Base-by-base conservation (phyloP, 2,113 vertebrate genomes). In the Corythaeola cristata region DNA sequence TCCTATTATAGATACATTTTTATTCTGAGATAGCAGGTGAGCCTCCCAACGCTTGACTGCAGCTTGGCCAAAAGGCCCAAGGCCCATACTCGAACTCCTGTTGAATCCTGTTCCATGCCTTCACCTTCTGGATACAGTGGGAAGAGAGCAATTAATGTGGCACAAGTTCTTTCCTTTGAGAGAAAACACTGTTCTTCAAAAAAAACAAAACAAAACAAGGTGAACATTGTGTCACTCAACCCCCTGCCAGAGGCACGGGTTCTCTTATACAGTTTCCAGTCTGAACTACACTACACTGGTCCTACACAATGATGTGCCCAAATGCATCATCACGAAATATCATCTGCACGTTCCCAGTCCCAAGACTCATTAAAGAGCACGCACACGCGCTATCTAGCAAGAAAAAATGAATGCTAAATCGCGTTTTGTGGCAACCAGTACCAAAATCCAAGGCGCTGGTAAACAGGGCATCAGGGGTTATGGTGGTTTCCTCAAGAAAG, bases 1-100 rank as follows among this genome's bases (percentile, higher is more conserved):
- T 80, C 11, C 30, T 58, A 11, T 60, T 56, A 49, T 2, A 69
- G 32, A 32, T 28, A 32, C 2, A 4, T 28, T 76, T 71, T 78
- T 71, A 66, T 60, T n/a, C 24, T 8, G 28, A 81, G 41, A 69
- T 4, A 9, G 30, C 1, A 3, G 71, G 55, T 0, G 0, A 93
- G 41, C 32, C 18, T 77, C 35, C 19, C 30, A 88, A 4, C 8
- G 44, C 28, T 17, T 50, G 13, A 9, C 15, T 56, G 18, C 33
- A 72, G 58, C 30, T 44, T 64, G 39, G 39, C 10, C 35, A 21
- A 41, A 71, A 75, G 56, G 44, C 6, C 18, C 41, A 23, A 0
- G 1, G 59, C 28, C 39, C 27, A 17, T 33, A 17, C 16, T 35
- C 18, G 73, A 67, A 59, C 10, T 80, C 19, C 72, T 53, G 14